A percentile compares a stretch with the other conserved stretches of the same genome.
Evolutionary conservation across 2,113 vertebrate species (phyloP).

Genomic region (Phrynosoma platyrhinos): DNA sequence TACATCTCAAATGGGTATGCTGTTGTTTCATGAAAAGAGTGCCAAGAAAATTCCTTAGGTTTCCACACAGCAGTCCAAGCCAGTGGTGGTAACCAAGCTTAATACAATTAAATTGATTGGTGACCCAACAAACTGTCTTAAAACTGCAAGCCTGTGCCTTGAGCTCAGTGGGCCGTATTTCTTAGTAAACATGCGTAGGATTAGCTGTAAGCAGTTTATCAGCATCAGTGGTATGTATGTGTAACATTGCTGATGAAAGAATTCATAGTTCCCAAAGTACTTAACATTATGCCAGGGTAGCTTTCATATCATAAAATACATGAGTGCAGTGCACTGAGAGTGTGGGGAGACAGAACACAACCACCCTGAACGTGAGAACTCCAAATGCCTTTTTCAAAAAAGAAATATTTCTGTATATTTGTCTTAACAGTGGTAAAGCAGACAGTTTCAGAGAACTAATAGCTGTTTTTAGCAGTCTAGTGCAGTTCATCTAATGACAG

Average conservation of each 20-base stretch:
- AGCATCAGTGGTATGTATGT: not conserved
- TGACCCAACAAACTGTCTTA: not conserved
- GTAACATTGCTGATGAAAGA: too few species aligned
- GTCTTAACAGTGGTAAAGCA: not conserved
- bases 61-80: not conserved
- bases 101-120: not conserved
- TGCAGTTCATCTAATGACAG: not conserved
- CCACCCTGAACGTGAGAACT: not conserved
- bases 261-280: not conserved
- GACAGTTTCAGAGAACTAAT: rapidly evolving
- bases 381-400: not conserved
- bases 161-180: too few species aligned
- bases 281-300: not conserved
- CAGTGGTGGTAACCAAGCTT: not conserved
- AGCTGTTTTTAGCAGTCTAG: not conserved
- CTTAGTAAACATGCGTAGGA: not conserved
- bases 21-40: not conserved
- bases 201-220: not conserved
- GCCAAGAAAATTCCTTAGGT: not conserved
- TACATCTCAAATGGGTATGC: not conserved
- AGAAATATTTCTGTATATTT: not conserved
- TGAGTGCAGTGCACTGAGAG: too few species aligned
- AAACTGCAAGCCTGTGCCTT: not conserved
- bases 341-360: not conserved
- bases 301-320: not conserved